These are phyloP conservation scores for Gnathonemus longibarbis DNA, from an alignment of 2,113 vertebrate genomes.

Conservation along the genomic window DNA sequence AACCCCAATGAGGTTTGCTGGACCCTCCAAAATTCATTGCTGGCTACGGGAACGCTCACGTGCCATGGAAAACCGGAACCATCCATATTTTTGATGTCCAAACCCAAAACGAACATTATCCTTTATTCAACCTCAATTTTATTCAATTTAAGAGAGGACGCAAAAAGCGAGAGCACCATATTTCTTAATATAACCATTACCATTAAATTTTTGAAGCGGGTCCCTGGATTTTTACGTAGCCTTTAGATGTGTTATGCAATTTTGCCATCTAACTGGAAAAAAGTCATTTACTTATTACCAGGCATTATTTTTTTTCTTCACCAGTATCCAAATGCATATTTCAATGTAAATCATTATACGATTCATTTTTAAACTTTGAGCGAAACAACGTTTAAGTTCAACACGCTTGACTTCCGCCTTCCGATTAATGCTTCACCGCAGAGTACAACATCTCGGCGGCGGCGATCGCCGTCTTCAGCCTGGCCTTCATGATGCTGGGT, in stretches of 20 bases:
- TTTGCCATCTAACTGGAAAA: background rate
- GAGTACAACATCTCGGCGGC: conserved; percentile 98
- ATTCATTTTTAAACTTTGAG: background rate
- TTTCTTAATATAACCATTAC: background rate
- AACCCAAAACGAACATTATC: background rate
- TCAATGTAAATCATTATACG: background rate
- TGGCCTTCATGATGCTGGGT: conserved; percentile 79
- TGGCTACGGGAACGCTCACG: too few relatives aligned
- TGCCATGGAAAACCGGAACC: too few relatives aligned
- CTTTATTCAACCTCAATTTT: background rate
- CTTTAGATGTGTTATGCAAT: background rate
- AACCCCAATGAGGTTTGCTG: too few relatives aligned
- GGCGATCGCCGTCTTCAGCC: conserved; percentile 87
- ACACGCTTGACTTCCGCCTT: background rate
- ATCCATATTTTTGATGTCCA: too few relatives aligned
- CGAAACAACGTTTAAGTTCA: background rate
- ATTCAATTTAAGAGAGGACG: background rate
- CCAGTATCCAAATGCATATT: background rate
- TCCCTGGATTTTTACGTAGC: background rate
- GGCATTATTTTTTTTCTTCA: background rate
- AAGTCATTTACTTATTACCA: background rate
- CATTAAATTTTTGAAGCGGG: background rate
- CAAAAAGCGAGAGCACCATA: background rate
- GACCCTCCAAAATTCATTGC: too few relatives aligned
- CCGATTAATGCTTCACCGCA: conserved; percentile 35